Percentiles rank a stretch among this genome's conserved stretches.
phyloP scores from a whole-genome alignment of 1,140 invertebrate genomes.

The Conus betulinus region DNA sequence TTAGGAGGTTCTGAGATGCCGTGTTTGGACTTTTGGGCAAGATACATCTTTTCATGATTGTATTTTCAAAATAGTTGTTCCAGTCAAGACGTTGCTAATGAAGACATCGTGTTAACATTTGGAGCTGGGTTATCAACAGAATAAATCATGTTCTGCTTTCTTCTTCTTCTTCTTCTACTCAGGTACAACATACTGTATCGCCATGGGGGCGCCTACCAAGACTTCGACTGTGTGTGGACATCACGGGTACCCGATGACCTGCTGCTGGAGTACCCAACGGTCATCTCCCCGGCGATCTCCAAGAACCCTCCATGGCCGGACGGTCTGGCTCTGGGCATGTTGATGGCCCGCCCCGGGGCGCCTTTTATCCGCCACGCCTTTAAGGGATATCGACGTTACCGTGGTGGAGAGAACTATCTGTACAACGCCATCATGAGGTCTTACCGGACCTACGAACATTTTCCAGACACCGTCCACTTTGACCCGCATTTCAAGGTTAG shows the following conservation, averaged over 20 bases:
- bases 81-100: too few species aligned
- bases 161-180: neutral
- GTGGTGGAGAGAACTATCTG: neutral
- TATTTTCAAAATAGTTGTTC: too few species aligned
- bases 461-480: neutral
- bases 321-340: conserved; percentile 34
- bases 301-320: conserved; percentile 31
- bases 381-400: neutral
- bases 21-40: too few species aligned
- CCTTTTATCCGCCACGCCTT: conserved; percentile 27
- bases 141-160: too few species aligned
- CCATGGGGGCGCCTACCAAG: conserved; percentile 4
- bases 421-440: conserved; percentile 20
- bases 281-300: conserved; percentile 30
- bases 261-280: conserved; percentile 32
- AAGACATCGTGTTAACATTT: too few species aligned
- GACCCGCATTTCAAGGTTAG: neutral
- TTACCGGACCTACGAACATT: conserved; percentile 4
- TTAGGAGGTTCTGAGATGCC: too few species aligned
- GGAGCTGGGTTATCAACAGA: too few species aligned
- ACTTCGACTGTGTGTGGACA: conserved; percentile 41
- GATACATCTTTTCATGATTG: too few species aligned
- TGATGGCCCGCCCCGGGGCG: conserved; percentile 35
- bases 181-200: conserved; percentile 8
- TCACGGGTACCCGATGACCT: conserved; percentile 30